Evolutionary conservation across 2,113 vertebrate genomes (phyloP), one percentile per base, ranked within the genome.

Genomic region (Typhlomys cinereus): DNA sequence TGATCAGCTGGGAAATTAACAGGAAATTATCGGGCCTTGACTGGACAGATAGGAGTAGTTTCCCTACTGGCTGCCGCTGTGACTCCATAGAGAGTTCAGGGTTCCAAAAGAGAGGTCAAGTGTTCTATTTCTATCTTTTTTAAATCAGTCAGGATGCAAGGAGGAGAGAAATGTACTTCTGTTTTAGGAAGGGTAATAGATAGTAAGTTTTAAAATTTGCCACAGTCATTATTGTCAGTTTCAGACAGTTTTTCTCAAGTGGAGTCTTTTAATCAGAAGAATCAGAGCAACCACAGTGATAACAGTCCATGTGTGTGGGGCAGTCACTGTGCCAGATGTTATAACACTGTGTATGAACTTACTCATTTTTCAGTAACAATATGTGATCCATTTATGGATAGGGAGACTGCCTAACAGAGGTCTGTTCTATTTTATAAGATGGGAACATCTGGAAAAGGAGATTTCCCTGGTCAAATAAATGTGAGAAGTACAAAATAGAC

Each of bases 271-370:
- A 57, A 48, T 27, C n/a, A n/a, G n/a, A 12, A 41, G 48, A 87
- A 62, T 0, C 29, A 83, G 44, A 67, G 21, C 23, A 59, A 61
- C 4, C 20, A 10, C 17, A 83, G 29, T 12, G 23, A 0, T 76
- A 25, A 48, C 10, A 74, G 5, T 20, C 64, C 4, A 29, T 9
- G 57, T 5, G 0, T 34, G 36, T 41, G 25, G 4, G 18, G 15
- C 52, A 23, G 7, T 8, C 70, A 0, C n/a, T 18, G 20, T 36
- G 1, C 1, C 1, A 20, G 17, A 12, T 11, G 27, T 1, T 27
- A 18, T 76, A 14, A 48, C 74, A 11, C 20, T 84, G 34, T 61
- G 1, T 27, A 10, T 52, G 34, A 46, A 69, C 31, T 76, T 81
- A 20, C 23, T 94, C 2, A 23, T 5, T 80, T 75, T 89, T 84